These are phyloP conservation scores for Yponomeuta malinellus DNA, from an alignment of 2,888 invertebrate genomes.

Conservation along the genomic window DNA sequence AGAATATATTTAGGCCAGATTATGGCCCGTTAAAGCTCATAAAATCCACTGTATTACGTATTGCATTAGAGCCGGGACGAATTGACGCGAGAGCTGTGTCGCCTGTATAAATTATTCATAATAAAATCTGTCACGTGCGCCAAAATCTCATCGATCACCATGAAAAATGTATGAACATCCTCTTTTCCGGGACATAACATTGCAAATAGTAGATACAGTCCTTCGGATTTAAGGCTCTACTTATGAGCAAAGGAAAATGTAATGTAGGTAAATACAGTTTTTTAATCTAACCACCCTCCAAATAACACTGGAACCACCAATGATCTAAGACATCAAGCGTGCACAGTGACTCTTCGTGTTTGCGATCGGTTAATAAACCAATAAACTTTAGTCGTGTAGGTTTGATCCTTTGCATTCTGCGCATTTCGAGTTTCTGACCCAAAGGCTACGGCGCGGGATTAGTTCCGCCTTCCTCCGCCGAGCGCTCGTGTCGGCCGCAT, in stretches of 20 bases:
- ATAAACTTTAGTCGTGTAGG: slow-evolving; percentile 39
- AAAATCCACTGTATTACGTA: not conserved
- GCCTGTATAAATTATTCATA: slow-evolving; percentile 36
- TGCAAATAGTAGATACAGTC: not conserved
- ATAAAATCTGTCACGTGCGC: slow-evolving; percentile 26
- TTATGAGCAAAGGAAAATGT: too few species aligned
- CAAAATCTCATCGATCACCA: not conserved
- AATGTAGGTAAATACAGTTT: not conserved
- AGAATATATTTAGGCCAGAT: too few species aligned
- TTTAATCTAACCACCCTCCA: not conserved
- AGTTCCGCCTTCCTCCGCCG: slow-evolving; percentile 49
- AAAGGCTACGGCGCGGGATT: slow-evolving; percentile 25
- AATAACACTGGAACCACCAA: not conserved
- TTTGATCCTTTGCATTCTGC: slow-evolving; percentile 42
- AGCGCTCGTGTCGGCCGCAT: slow-evolving; percentile 39
- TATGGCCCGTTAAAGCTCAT: not conserved
- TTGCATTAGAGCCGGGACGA: not conserved
- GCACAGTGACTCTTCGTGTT: not conserved
- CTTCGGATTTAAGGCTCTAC: too few species aligned
- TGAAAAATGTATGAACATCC: slow-evolving; percentile 4
- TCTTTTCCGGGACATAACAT: not conserved
- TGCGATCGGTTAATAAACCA: slow-evolving; percentile 32
- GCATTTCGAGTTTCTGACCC: slow-evolving; percentile 15
- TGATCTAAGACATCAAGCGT: not conserved
- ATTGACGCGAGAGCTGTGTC: not conserved